A percentile compares a stretch with the other conserved stretches of the same genome.
Evolutionary conservation across 2,888 invertebrate genomes (phyloP).

Genomic region (Drosophila prostipennis): DNA sequence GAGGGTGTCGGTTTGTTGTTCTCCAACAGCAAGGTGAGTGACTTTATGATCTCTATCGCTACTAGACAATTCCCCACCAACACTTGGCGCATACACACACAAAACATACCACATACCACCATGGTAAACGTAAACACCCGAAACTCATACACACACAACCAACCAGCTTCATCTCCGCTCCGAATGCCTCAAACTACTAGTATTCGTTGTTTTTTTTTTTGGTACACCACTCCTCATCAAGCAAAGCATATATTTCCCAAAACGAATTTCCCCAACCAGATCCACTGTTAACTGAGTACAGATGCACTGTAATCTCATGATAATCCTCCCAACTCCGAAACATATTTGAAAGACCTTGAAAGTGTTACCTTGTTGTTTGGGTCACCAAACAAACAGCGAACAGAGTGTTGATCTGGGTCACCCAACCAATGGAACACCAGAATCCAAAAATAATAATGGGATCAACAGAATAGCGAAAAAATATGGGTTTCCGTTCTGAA

Average conservation of each 20-base stretch:
- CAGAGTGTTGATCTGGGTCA: conserved; percentile 3
- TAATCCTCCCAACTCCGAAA: background rate
- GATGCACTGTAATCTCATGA: conserved; percentile 4
- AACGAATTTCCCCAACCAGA: conserved; percentile 7
- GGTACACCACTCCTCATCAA: conserved; percentile 25
- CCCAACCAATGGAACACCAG: conserved; percentile 1
- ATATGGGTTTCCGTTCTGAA: background rate
- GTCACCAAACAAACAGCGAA: conserved; percentile 6
- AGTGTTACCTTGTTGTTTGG: background rate
- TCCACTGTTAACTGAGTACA: conserved; percentile 11
- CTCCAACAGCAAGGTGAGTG: conserved; percentile 98
- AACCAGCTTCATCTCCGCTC: conserved; percentile 12
- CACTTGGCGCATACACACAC: conserved; percentile 32
- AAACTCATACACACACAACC: conserved; percentile 19
- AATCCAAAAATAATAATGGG: too few relatives aligned
- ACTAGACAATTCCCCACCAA: conserved; percentile 15
- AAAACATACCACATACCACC: conserved; percentile 2
- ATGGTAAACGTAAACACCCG: conserved; percentile 23
- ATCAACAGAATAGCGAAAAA: background rate
- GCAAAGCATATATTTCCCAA: conserved; percentile 10
- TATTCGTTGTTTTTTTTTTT: conserved; percentile 16
- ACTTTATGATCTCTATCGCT: conserved; percentile 35
- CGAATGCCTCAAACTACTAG: conserved; percentile 13
- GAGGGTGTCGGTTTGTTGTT: conserved; percentile 99
- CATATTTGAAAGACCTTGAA: background rate